These are phyloP conservation scores for Psylliodes chrysocephalus DNA, from an alignment of 2,888 invertebrate genomes.

Conservation along the genomic window DNA sequence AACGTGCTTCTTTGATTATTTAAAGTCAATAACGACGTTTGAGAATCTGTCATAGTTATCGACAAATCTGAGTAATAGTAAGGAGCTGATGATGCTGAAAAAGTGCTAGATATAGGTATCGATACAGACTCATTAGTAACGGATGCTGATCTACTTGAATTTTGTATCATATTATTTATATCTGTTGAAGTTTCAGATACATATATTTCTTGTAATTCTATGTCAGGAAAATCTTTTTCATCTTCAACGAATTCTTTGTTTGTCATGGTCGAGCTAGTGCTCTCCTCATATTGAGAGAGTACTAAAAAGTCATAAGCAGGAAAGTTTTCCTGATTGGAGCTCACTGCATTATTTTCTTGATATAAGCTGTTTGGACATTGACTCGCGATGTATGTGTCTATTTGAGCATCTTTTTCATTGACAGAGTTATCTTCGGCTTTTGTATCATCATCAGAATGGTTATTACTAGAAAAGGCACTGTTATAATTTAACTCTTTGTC, in stretches of 20 bases:
- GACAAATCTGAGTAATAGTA: conserved; percentile 87
- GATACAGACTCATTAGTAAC: conserved; percentile 48
- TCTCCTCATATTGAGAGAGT: conserved; percentile 42
- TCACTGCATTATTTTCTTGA: no score
- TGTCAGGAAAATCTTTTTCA: conserved; percentile 47
- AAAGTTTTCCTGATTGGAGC: conserved; percentile 41
- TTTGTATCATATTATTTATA: no score
- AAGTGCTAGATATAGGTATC: conserved; percentile 47
- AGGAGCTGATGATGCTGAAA: conserved; percentile 72
- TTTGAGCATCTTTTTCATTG: no score
- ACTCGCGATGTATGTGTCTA: no score
- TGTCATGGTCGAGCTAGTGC: conserved; percentile 36
- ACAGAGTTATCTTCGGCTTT: no score
- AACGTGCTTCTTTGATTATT: conserved; percentile 79
- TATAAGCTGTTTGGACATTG: no score
- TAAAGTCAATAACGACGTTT: conserved; percentile 61
- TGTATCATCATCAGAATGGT: no score
- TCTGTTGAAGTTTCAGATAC: conserved; percentile 56
- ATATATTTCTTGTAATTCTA: conserved; percentile 54
- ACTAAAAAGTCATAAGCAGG: conserved; percentile 60
- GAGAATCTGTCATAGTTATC: conserved; percentile 54
- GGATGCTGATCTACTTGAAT: conserved; percentile 57
- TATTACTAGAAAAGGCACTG: no score
- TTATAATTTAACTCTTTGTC: no score
- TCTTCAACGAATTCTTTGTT: conserved; percentile 18